Conservation (phyloP, 2,888 invertebrate species). For the Leptopilina syphax region DNA sequence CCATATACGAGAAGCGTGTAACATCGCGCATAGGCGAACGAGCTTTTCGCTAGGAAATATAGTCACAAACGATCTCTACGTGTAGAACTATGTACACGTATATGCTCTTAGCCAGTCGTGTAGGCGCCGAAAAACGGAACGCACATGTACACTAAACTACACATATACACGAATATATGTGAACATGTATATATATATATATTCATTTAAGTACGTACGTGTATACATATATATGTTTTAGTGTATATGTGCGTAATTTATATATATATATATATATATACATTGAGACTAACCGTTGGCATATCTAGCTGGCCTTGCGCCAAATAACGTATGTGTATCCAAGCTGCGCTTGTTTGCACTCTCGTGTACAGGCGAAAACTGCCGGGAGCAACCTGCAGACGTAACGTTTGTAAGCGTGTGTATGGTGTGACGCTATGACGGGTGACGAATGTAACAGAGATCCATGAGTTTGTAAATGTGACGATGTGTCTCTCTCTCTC, state of each 20-base stretch:
- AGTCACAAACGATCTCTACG: constrained; percentile 40
- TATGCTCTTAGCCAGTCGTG: constrained; percentile 51
- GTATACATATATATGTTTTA: too few relatives aligned
- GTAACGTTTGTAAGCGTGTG: constrained; percentile 38
- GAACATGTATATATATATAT: too few relatives aligned
- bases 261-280: too few relatives aligned
- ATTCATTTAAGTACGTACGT: too few relatives aligned
- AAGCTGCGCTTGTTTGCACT: constrained; percentile 60
- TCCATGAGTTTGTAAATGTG: constrained; percentile 49
- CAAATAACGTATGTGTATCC: constrained; percentile 67
- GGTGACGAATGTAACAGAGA: constrained; percentile 51
- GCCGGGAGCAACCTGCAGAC: constrained; percentile 49
- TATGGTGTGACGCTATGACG: constrained; percentile 48
- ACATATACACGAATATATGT: too few relatives aligned
- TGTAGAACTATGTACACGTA: constrained; percentile 46
- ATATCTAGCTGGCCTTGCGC: constrained; percentile 67
- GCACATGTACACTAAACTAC: constrained; percentile 41
- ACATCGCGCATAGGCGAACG: constrained; percentile 40
- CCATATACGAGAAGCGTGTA: constrained; percentile 41
- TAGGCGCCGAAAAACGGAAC: constrained; percentile 56
- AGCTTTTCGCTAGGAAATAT: constrained; percentile 20
- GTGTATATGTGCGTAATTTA: too few relatives aligned
- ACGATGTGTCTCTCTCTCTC: constrained; percentile 13
- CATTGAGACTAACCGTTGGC: constrained; percentile 49
- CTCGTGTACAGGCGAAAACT: constrained; percentile 53